phyloP scores from a whole-genome alignment of 2,888 invertebrate genomes.

The Calameuta pallipes region DNA sequence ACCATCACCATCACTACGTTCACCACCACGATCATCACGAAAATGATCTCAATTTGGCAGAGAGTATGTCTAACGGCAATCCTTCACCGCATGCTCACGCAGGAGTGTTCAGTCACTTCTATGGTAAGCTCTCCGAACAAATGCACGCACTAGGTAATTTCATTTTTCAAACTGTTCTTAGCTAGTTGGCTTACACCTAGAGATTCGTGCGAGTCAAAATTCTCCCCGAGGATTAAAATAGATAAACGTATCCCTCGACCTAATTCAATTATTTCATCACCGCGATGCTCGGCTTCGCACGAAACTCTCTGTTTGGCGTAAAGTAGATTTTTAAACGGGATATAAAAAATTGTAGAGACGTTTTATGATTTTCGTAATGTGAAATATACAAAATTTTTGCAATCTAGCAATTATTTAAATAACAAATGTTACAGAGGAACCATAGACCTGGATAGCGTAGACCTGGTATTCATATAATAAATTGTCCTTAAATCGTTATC shows the following conservation, averaged over 20 bases:
- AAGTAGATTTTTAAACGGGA: neutral
- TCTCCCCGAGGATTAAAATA: neutral
- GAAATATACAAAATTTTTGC: neutral
- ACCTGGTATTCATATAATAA: neutral
- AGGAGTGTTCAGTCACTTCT: slow-evolving; percentile 64
- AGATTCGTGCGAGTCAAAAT: neutral
- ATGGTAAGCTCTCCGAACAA: slow-evolving; percentile 65
- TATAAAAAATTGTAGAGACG: neutral
- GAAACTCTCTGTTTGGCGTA: neutral
- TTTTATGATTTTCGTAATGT: neutral
- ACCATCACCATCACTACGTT: slow-evolving; percentile 31
- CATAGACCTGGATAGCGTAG: neutral
- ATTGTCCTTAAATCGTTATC: neutral
- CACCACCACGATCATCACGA: slow-evolving; percentile 24
- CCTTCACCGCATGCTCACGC: slow-evolving; percentile 60
- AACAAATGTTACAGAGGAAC: neutral
- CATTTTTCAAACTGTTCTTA: slow-evolving; percentile 46
- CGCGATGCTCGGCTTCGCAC: neutral
- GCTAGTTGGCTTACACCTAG: slow-evolving; percentile 28
- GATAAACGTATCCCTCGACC: neutral
- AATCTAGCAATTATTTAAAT: neutral
- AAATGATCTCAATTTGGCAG: slow-evolving; percentile 30
- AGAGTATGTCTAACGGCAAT: slow-evolving; percentile 48
- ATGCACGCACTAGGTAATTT: slow-evolving; percentile 66
- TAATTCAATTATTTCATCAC: neutral